Evolutionary conservation across 2,888 invertebrate genomes (phyloP), one percentile per base, ranked within the genome.

Genomic region (Camponotus fellah): DNA sequence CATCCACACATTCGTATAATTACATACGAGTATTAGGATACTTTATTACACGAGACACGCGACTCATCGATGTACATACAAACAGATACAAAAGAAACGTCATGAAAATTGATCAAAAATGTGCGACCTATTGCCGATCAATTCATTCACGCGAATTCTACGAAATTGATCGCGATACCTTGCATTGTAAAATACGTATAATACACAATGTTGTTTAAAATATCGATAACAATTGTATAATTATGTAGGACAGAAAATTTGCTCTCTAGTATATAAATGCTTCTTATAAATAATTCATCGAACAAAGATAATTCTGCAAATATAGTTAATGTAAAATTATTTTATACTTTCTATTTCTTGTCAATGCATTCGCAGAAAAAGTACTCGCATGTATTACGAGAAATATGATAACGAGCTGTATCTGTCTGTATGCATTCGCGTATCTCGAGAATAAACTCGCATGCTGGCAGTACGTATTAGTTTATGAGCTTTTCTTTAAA

Each of bases 11-110:
- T 49, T 72, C 72, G 34, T 71, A 60, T 71, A 62, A 65, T 72
- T 64, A 71, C 60, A 86, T 75, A 84, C 80, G 74, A 74, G 74
- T 75, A 86, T 89, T 84, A 86, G 60, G 58, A 88, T 85, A 87
- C 64, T 68, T 65, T 83, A 65, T 68, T 71, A 85, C 79, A 66
- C 32, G 49, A 77, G 83, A 80, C 85, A 86, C 79, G 84, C 77
- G 87, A 40, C 84, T 89, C 83, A 86, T 58, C 40, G n/a, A 14
- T 34, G 43, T 49, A 49, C 46, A n/a, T 49, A 49, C 46, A n/a
- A 79, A 68, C 58, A 46, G n/a, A 21, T 43, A 8, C 37, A 32
- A 58, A 14, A 12, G 32, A 21, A 26, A 17, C 64, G 40, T 26
- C 17, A 53, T 60, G n/a, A 76, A 65, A 60, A 74, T 83, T 10